These are phyloP conservation scores for Achroia grisella DNA, from an alignment of 1,140 invertebrate species.

Conservation along the genomic window DNA sequence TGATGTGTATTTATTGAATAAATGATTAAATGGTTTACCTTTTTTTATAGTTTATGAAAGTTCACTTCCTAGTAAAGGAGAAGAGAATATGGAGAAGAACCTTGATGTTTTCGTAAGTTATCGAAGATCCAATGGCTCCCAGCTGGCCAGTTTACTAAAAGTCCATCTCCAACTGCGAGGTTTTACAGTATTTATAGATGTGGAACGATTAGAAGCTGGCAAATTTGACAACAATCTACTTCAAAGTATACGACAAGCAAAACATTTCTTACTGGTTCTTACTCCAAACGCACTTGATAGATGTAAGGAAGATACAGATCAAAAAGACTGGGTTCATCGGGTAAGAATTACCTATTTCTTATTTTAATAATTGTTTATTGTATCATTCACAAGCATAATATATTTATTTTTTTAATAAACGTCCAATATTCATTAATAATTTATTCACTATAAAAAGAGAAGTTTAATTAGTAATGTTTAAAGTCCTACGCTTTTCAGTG, in stretches of 20 bases:
- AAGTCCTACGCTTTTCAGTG: no score
- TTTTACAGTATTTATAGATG: slow-evolving; percentile 96
- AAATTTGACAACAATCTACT: slow-evolving; percentile 99
- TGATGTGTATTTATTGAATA: no score
- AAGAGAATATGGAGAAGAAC: slow-evolving; percentile 88
- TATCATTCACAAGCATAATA: no score
- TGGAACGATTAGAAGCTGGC: slow-evolving; percentile 95
- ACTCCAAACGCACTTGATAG: slow-evolving; percentile 96
- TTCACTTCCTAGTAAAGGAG: slow-evolving; percentile 76
- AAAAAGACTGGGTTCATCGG: slow-evolving; percentile 99
- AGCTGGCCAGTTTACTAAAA: slow-evolving; percentile 93
- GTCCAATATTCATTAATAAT: no score
- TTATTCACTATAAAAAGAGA: no score
- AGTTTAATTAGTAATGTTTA: no score
- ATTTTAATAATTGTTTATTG: no score
- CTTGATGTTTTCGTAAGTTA: slow-evolving; percentile 99
- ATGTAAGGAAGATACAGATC: slow-evolving; percentile 92
- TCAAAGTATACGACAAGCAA: slow-evolving; percentile 96
- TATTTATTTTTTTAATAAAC: no score
- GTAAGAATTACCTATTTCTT: slow-evolving; percentile 75
- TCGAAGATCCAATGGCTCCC: slow-evolving; percentile 96
- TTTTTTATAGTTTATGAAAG: slow-evolving; percentile 73
- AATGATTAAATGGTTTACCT: no score
- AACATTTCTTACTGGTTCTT: slow-evolving; percentile 96
- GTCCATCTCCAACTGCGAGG: slow-evolving; percentile 96